Evolutionary conservation across 2,113 vertebrate genomes (phyloP).

Genomic region (Prietella phreatophila): DNA sequence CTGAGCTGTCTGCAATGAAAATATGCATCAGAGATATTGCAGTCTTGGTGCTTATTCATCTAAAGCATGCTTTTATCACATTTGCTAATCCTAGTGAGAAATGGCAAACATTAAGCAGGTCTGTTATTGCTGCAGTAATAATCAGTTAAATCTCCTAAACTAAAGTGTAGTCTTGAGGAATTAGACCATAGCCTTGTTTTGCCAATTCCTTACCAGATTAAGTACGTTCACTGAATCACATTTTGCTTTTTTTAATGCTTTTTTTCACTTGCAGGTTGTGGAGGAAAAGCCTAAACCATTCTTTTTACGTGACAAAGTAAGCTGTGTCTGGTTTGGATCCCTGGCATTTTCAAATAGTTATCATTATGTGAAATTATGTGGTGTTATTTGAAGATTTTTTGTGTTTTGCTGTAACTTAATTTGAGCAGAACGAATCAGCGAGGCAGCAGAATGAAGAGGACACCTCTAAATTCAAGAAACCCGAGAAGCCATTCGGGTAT

Average conservation of each 20-base stretch:
- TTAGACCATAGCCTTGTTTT: neutral
- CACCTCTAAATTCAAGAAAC: constrained; percentile 79
- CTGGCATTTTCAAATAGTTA: neutral
- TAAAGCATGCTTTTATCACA: constrained; percentile 12
- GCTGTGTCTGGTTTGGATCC: neutral
- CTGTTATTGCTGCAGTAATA: neutral
- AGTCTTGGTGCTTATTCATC: neutral
- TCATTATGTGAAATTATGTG: neutral
- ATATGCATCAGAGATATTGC: neutral
- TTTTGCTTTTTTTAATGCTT: neutral
- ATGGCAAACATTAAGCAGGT: neutral
- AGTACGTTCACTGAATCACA: neutral
- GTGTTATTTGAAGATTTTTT: neutral
- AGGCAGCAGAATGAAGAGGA: constrained; percentile 79
- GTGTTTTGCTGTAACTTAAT: constrained; percentile 29
- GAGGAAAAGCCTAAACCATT: constrained; percentile 52
- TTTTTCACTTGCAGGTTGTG: constrained; percentile 54
- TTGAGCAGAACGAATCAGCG: constrained; percentile 71
- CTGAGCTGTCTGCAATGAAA: neutral
- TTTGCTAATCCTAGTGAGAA: neutral
- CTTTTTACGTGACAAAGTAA: constrained; percentile 47
- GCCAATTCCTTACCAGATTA: neutral
- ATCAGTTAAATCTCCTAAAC: neutral
- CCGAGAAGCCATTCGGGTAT: constrained; percentile 82
- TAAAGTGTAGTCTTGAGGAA: neutral